phyloP scores from a whole-genome alignment of 2,888 invertebrate species.

The Ceramica pisi region DNA sequence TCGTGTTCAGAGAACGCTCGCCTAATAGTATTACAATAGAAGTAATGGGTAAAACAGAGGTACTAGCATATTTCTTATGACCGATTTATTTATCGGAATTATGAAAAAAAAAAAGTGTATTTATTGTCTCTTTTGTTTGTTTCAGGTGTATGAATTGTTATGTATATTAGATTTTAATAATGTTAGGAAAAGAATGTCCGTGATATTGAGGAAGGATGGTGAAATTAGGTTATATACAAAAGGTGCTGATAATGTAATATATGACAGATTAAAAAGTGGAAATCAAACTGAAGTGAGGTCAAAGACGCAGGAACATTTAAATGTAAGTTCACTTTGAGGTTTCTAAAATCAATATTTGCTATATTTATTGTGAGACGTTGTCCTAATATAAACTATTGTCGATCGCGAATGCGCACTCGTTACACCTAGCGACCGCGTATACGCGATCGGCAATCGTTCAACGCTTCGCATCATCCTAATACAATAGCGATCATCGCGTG shows the following conservation, averaged over 20 bases:
- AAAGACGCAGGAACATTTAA: constrained; percentile 97
- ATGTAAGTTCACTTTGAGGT: constrained; percentile 92
- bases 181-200: constrained; percentile 99
- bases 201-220: constrained; percentile 96
- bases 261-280: constrained; percentile 95
- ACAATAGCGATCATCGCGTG: too few species aligned
- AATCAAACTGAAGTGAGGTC: constrained; percentile 94
- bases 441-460: too few species aligned
- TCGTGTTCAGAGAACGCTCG: constrained; percentile 98
- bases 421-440: too few species aligned
- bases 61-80: constrained; percentile 67
- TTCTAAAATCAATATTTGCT: not conserved
- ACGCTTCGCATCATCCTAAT: too few species aligned
- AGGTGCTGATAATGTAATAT: constrained; percentile 99
- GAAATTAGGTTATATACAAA: constrained; percentile 98
- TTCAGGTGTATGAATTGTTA: constrained; percentile 97
- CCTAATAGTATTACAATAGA: constrained; percentile 98
- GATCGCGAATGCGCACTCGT: too few species aligned
- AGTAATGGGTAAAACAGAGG: constrained; percentile 95
- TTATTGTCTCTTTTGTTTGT: constrained; percentile 67
- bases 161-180: constrained; percentile 99
- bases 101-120: not conserved
- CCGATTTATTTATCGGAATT: not conserved
- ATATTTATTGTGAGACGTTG: not conserved
- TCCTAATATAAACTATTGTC: too few species aligned